Conservation (phyloP, 2,888 invertebrate species). For the Caenorhabditis angaria region DNA sequence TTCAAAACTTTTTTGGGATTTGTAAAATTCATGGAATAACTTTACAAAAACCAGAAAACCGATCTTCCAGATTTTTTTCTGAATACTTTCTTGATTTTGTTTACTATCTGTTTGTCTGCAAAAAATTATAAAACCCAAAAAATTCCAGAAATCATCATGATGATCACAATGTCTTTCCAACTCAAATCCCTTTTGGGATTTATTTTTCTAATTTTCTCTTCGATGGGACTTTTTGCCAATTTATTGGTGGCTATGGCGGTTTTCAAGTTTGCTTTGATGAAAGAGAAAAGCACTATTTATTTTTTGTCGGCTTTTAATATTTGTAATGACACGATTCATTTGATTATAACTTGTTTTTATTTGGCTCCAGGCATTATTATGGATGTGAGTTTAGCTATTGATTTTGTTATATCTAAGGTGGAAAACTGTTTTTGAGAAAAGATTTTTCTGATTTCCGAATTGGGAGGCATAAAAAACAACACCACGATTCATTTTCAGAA, state of each 20-base stretch:
- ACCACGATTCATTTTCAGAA: conserved; percentile 17
- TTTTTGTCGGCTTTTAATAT: conserved; percentile 47
- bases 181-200: conserved; percentile 15
- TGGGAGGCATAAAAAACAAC: no score
- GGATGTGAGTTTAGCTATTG: conserved; percentile 10
- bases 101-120: no score
- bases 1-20: no score
- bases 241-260: conserved; percentile 23
- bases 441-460: no score
- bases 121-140: no score
- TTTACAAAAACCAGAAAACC: no score
- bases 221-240: conserved; percentile 18
- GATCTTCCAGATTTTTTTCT: no score
- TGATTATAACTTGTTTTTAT: conserved; percentile 40
- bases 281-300: conserved; percentile 41
- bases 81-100: no score
- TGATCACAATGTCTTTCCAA: background rate
- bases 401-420: background rate
- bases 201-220: conserved; percentile 6
- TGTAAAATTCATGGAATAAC: no score
- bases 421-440: no score
- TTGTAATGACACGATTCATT: conserved; percentile 38
- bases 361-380: conserved; percentile 12
- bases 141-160: no score
- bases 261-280: conserved; percentile 21